phyloP scores from a whole-genome alignment of 2,113 vertebrate genomes.

The Mandrillus leucophaeus region DNA sequence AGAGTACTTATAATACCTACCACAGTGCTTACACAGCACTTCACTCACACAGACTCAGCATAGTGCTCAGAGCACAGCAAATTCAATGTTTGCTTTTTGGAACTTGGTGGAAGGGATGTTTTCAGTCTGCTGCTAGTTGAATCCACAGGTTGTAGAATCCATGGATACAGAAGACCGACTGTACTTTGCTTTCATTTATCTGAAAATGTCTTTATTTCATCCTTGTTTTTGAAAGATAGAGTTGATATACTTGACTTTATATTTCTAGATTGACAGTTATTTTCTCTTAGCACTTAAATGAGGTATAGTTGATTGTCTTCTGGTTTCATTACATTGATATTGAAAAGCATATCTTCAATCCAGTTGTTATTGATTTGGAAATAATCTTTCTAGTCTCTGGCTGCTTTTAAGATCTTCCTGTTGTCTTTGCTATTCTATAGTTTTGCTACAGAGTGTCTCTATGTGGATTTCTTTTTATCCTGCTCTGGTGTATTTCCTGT shows the following conservation, averaged over 20 bases:
- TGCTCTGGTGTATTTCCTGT: background rate
- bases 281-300: background rate
- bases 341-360: background rate
- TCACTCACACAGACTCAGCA: background rate
- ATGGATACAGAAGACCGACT: background rate
- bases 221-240: background rate
- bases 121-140: background rate
- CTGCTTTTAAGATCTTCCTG: background rate
- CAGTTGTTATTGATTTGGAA: background rate
- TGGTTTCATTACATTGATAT: background rate
- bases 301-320: background rate
- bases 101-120: background rate
- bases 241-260: background rate
- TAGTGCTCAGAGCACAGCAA: background rate
- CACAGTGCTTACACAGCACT: background rate
- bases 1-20: background rate
- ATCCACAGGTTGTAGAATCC: background rate
- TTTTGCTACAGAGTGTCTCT: background rate
- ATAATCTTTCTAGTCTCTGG: background rate
- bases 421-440: background rate
- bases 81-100: background rate
- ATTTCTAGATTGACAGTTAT: background rate
- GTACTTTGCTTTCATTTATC: background rate
- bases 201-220: constrained; percentile 14
- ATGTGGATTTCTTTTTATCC: background rate